Conservation (phyloP, 2,113 vertebrate genomes). For the Tringa solitaria region DNA sequence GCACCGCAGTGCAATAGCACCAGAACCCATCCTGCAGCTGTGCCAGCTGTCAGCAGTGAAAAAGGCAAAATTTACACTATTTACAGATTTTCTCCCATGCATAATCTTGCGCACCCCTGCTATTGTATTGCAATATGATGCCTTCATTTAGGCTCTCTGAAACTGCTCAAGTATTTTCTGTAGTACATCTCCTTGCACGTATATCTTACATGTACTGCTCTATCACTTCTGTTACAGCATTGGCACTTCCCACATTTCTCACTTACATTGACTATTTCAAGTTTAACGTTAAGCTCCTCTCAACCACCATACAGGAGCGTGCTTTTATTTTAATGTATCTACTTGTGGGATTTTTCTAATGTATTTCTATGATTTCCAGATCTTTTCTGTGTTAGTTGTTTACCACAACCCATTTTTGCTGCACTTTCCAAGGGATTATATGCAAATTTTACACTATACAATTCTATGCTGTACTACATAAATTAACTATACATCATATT, state of each 20-base stretch:
- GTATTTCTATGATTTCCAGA: not conserved
- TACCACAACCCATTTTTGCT: not conserved
- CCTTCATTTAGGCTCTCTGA: not conserved
- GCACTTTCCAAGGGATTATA: not conserved
- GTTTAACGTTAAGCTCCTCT: not conserved
- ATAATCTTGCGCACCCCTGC: accelerated
- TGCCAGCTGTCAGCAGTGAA: not conserved
- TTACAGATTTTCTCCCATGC: not conserved
- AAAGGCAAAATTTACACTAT: not conserved
- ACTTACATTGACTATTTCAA: not conserved
- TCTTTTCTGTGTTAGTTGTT: not conserved
- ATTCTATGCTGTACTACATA: not conserved
- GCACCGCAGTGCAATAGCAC: not conserved
- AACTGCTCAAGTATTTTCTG: not conserved
- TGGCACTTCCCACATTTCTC: not conserved
- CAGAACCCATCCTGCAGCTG: not conserved
- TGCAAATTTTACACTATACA: not conserved
- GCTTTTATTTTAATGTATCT: not conserved
- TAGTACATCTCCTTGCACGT: not conserved
- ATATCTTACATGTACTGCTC: not conserved
- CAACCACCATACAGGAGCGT: not conserved
- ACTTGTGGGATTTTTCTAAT: not conserved
- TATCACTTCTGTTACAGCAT: not conserved
- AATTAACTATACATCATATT: not conserved
- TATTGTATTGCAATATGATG: not conserved